phyloP scores from a whole-genome alignment of 2,797 vertebrate genomes.

The Squalus acanthias region DNA sequence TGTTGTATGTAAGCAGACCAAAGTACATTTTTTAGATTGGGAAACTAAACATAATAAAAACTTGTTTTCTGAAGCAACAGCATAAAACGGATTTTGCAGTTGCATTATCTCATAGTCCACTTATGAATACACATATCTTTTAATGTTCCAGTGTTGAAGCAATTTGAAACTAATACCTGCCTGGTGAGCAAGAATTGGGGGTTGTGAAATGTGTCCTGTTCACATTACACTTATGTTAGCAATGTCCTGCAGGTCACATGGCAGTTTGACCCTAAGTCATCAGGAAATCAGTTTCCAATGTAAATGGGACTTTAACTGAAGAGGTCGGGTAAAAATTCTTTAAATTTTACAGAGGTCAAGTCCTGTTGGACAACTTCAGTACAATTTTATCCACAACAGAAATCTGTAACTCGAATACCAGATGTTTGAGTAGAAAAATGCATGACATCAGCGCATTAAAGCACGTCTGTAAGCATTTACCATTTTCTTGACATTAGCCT shows the following conservation, averaged over 20 bases:
- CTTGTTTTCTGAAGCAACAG: not conserved
- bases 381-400: constrained; percentile 16
- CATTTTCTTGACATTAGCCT: constrained; percentile 28
- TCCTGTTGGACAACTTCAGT: constrained; percentile 27
- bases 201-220: constrained; percentile 22
- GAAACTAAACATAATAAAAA: not conserved
- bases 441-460: constrained; percentile 25
- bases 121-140: not conserved
- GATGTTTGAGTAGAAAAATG: constrained; percentile 15
- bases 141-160: not conserved
- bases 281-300: not conserved
- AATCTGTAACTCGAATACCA: constrained; percentile 20
- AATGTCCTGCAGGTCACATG: not conserved
- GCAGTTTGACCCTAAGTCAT: not conserved
- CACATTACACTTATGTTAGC: not conserved
- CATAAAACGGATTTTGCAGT: not conserved
- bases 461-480: constrained; percentile 26
- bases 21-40: not conserved
- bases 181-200: constrained; percentile 1
- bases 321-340: not conserved
- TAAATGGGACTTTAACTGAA: constrained; percentile 3
- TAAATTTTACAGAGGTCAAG: constrained; percentile 24
- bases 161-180: not conserved
- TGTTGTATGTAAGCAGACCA: not conserved
- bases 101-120: not conserved